Percentiles rank a stretch among this genome's conserved stretches.
phyloP scores from a whole-genome alignment of 2,797 vertebrate species.

The Microchirus variegatus region DNA sequence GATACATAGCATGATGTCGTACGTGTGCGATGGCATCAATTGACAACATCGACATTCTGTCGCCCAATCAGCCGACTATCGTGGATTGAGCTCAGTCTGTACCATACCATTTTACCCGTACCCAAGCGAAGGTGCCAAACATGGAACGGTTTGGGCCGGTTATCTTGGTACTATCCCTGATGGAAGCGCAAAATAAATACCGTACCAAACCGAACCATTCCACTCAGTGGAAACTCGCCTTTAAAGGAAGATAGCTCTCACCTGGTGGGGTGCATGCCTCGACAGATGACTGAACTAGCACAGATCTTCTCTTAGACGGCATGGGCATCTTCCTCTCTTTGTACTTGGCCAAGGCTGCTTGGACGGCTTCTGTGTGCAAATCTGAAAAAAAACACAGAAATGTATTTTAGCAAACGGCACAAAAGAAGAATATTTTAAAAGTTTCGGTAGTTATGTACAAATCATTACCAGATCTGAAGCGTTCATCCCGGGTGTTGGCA shows the following conservation, averaged over 20 bases:
- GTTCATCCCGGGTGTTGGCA: constrained; percentile 90
- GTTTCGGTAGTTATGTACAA: not conserved
- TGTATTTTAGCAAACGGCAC: constrained; percentile 23
- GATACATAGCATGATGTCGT: too few species aligned
- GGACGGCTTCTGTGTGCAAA: constrained; percentile 96
- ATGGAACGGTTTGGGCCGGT: too few species aligned
- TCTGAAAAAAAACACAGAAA: constrained; percentile 71
- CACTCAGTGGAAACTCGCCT: too few species aligned
- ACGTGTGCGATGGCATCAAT: too few species aligned
- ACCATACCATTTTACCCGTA: too few species aligned
- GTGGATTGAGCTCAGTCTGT: too few species aligned
- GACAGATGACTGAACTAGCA: constrained; percentile 89
- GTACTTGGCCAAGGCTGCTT: constrained; percentile 94
- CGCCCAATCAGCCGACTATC: too few species aligned
- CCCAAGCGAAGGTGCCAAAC: not conserved
- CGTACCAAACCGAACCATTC: too few species aligned
- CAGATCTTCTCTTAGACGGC: constrained; percentile 95
- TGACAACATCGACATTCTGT: too few species aligned
- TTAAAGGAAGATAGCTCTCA: constrained; percentile 61
- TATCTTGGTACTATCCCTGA: too few species aligned
- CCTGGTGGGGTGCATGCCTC: constrained; percentile 96
- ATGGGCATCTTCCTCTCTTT: constrained; percentile 98
- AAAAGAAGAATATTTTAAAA: constrained; percentile 14
- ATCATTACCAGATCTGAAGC: constrained; percentile 92
- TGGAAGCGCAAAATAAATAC: too few species aligned